Percentiles rank a stretch among this genome's conserved stretches.
Conservation (phyloP, 1,140 invertebrate species). For the Drepana arcuata region DNA sequence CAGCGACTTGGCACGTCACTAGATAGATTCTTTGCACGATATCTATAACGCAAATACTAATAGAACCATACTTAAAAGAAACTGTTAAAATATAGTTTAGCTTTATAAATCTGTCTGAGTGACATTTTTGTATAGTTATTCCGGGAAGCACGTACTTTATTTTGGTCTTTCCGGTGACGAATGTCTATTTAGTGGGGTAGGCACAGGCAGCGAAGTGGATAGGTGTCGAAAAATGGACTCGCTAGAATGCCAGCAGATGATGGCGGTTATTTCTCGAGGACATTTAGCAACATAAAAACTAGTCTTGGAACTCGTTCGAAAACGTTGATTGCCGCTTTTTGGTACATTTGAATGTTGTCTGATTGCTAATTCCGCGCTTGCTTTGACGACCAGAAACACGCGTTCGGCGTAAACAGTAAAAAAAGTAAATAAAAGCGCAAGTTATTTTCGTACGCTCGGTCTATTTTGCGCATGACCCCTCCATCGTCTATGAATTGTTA, state of each 20-base stretch:
- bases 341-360: constrained; percentile 14
- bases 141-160: too few relatives aligned
- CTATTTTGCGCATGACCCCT: constrained; percentile 12
- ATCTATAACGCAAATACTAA: constrained; percentile 5
- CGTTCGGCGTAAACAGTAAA: constrained; percentile 12
- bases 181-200: too few relatives aligned
- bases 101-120: too few relatives aligned
- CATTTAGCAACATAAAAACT: constrained; percentile 33
- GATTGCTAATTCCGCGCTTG: constrained; percentile 14
- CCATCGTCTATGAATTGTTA: constrained; percentile 2
- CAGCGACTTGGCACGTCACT: constrained; percentile 39
- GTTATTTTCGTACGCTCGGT: constrained; percentile 8
- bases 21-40: constrained; percentile 16
- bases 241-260: constrained; percentile 27
- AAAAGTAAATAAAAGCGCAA: constrained; percentile 14
- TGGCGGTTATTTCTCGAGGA: constrained; percentile 62
- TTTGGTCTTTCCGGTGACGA: too few relatives aligned
- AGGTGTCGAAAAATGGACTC: constrained; percentile 25
- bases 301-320: constrained; percentile 33
- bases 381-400: constrained; percentile 9
- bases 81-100: too few relatives aligned
- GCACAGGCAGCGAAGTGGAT: too few relatives aligned
- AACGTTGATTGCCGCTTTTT: constrained; percentile 13
- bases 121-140: too few relatives aligned
- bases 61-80: too few relatives aligned